Evolutionary conservation across 2,797 vertebrate species (phyloP), one percentile per base, ranked within the genome.

Genomic region (Sebastiscus tertius): DNA sequence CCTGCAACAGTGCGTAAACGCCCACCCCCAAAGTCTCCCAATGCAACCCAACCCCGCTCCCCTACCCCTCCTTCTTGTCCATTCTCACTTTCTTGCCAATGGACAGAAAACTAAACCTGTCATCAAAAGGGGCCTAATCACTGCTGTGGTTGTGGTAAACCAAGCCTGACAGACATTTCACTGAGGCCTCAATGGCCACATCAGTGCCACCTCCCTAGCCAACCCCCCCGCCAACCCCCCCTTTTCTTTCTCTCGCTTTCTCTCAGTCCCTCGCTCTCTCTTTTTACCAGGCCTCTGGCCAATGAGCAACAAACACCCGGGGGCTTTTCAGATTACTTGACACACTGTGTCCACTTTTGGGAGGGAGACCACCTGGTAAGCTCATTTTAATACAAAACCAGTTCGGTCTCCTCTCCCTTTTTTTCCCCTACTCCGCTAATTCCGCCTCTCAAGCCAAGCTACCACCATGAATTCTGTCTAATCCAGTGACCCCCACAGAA

Each of bases 301-400:
- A 96, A 96, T 95, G 89, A 93, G 94, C 93, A 88, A 90, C 94
- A 95, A 96, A 96, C 92, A 95, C 93, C 92, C 93, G 56, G 87
- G 90, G 91, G 95, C 96, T 96, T 97, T 97, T 97, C 96, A 97
- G 96, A 96, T 96, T 96, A 96, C 95, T 96, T 96, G 95, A 96
- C 96, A 96, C 95, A 95, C 94, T 95, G 96, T 96, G 95, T 96
- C 95, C 95, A 95, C 95, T 96, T 96, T 96, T 96, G 92, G 88
- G 91, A 94, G 95, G 93, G 96, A 94, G 97, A 97, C 96, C 94
- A 95, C 96, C 96, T 97, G 95, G 96, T 95, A 97, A 96, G 95
- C 95, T 94, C 89, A 96, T 96, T 96, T 97, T 95, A 96, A 97
- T 96, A 95, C 91, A 95, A 94, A 93, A 90, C 90, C 92, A 82